A percentile compares a stretch with the other conserved stretches of the same genome.
phyloP scores from a whole-genome alignment of 2,113 vertebrate species.

The Morone chrysops region DNA sequence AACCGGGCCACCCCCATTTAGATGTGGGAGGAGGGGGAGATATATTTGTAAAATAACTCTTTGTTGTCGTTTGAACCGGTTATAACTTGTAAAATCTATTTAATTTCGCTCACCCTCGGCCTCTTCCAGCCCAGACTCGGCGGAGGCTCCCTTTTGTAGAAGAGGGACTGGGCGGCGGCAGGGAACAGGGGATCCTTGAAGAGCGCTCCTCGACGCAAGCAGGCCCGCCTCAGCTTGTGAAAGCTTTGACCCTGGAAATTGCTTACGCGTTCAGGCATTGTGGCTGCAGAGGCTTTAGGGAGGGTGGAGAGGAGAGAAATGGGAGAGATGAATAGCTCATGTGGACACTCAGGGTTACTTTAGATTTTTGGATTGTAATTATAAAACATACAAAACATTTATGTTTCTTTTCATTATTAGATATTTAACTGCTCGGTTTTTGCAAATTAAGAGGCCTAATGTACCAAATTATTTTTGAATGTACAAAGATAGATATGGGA shows the following conservation, averaged over 20 bases:
- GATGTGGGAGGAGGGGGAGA: conserved; percentile 3
- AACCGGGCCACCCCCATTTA: conserved; percentile 48
- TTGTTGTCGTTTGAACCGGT: not conserved
- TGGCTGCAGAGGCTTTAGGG: conserved; percentile 5
- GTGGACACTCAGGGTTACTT: not conserved
- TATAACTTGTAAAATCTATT: not conserved
- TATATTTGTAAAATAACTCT: conserved; percentile 19
- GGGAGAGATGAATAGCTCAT: not conserved
- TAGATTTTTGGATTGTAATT: not conserved
- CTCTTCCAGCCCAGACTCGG: conserved; percentile 85
- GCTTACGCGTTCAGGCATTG: conserved; percentile 76
- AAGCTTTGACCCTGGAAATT: conserved; percentile 84
- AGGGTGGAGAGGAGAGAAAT: not conserved
- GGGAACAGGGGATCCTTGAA: conserved; percentile 87
- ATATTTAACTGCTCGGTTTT: not conserved
- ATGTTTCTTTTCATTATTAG: not conserved
- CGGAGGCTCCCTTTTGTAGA: conserved; percentile 83
- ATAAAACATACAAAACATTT: not conserved
- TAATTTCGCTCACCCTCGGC: conserved; percentile 78
- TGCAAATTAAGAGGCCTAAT: not conserved
- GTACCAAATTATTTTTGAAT: not conserved
- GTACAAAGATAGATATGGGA: not conserved
- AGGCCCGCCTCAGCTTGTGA: conserved; percentile 77
- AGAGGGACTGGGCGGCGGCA: conserved; percentile 80
- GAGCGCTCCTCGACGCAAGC: conserved; percentile 74